Base-by-base conservation (phyloP, 2,888 invertebrate species). In the Netelia fuscicornis region DNA sequence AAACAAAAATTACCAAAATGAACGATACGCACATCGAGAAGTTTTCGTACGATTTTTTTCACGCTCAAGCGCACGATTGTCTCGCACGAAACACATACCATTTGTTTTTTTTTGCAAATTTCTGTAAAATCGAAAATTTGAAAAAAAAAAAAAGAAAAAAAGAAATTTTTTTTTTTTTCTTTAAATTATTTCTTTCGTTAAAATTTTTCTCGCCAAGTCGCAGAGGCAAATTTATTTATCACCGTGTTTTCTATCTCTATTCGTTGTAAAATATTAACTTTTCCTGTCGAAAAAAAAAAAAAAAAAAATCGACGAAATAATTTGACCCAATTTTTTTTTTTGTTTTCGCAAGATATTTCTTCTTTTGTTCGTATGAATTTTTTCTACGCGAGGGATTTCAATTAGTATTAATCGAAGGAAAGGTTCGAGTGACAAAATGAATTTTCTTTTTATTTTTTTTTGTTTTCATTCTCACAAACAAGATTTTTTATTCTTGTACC, bases 1-100 rank as follows among this genome's bases (percentile, higher is more conserved):
- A 30, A 30, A 75, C 64, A 48, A 48, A 48, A 48, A 48, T 13
- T 10, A 48, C 10, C 11, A 48, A 48, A 48, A 48, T 13, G 2
- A 48, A 48, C 56, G 17, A 80, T 74, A 13, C 83, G 83, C 85
- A 85, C 79, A 77, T 17, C 78, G 54, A 68, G 42, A 71, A 62
- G 54, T 58, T 79, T 71, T 13, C 62, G 37, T 64, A 54, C 58
- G 48, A 79, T 79, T 71, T 58, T 70, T 70, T 48, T 70, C 78
- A 54, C 30, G 25, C 20, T 52, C 62, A 11, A 54, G 37, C 6
- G 2, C 8, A 37, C 37, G 1, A 37, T 37, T 37, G 6, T 37
- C 37, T 37, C 37, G 37, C 37, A 6, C 37, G 37, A 37, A 37
- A 37, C 37, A 48, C 48, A 2, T 13, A 13, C 48, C 20, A 20